Conservation (phyloP, 2,888 invertebrate species). For the Dolichopus griseipennis region DNA sequence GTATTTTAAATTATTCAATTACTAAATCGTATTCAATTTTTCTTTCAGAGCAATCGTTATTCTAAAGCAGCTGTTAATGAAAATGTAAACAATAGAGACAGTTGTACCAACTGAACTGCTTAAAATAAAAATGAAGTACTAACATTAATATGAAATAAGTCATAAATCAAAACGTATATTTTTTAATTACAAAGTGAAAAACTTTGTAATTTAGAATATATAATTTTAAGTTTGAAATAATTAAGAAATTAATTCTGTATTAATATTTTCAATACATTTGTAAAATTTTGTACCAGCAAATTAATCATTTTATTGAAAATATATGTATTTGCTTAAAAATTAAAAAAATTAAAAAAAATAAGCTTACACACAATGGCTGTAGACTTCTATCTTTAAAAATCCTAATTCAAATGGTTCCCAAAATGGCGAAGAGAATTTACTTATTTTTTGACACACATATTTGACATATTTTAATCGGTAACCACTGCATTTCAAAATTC, state of each 20-base stretch:
- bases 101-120: constrained; percentile 1
- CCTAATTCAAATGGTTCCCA: background rate
- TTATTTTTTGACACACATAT: no score
- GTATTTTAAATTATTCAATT: constrained; percentile 8
- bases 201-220: no score
- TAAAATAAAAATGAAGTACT: background rate
- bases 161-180: background rate
- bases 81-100: constrained; percentile 5
- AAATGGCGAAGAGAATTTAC: background rate
- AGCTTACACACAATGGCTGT: background rate
- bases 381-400: background rate
- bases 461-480: no score
- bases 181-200: background rate
- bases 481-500: no score
- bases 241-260: no score
- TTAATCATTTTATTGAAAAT: no score
- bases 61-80: background rate
- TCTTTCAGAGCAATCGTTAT: background rate
- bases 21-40: constrained; percentile 8
- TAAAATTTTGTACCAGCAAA: no score
- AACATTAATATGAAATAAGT: background rate
- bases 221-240: no score
- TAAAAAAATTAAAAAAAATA: background rate
- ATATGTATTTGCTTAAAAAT: background rate
- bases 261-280: no score